A percentile compares a stretch with the other conserved stretches of the same genome.
Conservation (phyloP, 2,113 vertebrate species). For the Phaethornis superciliosus region DNA sequence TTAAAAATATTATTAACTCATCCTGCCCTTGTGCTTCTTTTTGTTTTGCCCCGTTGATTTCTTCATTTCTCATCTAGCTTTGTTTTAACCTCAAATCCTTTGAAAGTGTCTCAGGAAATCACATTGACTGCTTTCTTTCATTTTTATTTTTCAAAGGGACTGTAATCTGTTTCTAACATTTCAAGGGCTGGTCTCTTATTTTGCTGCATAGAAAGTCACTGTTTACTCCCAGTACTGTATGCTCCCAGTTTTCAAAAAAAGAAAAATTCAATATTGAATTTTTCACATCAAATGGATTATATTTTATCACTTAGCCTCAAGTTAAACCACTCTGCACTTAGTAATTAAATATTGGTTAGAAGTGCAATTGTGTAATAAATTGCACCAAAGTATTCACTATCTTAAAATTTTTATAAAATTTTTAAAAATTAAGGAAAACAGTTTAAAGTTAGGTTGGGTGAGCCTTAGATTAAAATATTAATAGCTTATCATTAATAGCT, state of each 20-base stretch:
- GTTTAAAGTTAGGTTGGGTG: not conserved
- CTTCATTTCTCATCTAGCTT: constrained; percentile 9
- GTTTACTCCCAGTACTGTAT: not conserved
- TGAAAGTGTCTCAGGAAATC: constrained; percentile 19
- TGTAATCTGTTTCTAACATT: constrained; percentile 1
- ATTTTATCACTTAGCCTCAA: not conserved
- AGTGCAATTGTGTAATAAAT: not conserved
- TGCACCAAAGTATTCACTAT: not conserved
- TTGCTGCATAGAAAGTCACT: not conserved
- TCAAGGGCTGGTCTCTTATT: not conserved
- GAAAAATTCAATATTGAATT: not conserved
- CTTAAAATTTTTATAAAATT: not conserved
- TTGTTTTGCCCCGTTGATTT: constrained; percentile 30
- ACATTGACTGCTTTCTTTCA: constrained; percentile 21
- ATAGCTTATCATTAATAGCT: not conserved
- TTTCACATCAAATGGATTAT: not conserved
- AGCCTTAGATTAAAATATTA: not conserved
- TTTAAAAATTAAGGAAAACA: not conserved
- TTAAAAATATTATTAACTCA: not conserved
- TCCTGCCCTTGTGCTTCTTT: constrained; percentile 5
- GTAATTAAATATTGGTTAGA: not conserved
- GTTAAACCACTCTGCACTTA: not conserved
- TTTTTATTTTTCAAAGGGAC: constrained; percentile 51
- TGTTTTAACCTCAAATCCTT: constrained; percentile 24
- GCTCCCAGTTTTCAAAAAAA: not conserved